Evolutionary conservation across 2,888 invertebrate genomes (phyloP).

Genomic region (Hypena proboscidalis): DNA sequence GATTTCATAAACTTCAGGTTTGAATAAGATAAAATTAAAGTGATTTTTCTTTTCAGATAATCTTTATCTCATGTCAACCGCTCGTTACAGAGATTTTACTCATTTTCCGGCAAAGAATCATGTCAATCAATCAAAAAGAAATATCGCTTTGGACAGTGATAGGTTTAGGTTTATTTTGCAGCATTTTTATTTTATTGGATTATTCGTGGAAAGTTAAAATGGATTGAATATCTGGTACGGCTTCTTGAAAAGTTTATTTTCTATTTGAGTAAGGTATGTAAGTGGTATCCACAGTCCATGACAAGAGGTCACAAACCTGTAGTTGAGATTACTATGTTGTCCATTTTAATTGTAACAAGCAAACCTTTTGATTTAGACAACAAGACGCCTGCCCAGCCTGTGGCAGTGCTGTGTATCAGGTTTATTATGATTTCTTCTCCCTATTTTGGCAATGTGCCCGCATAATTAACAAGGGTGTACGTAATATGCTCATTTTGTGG

Average conservation of each 20-base stretch:
- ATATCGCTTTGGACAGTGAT: constrained; percentile 18
- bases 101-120: constrained; percentile 16
- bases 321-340: too few species aligned
- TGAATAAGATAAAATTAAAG: constrained; percentile 21
- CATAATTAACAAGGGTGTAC: constrained; percentile 9
- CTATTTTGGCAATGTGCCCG: background rate
- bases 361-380: too few species aligned
- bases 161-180: too few species aligned
- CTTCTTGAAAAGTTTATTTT: too few species aligned
- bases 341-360: too few species aligned
- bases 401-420: background rate
- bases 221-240: too few species aligned
- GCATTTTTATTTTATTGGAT: too few species aligned
- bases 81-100: constrained; percentile 2
- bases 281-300: too few species aligned
- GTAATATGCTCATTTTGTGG: constrained; percentile 3
- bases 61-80: constrained; percentile 6
- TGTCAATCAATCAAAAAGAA: constrained; percentile 27
- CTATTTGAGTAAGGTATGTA: too few species aligned
- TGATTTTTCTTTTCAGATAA: constrained; percentile 2
- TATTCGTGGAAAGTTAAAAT: constrained; percentile 1
- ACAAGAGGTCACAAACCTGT: too few species aligned
- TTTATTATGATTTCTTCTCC: constrained; percentile 8
- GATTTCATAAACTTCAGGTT: too few species aligned
- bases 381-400: too few species aligned